phyloP scores from a whole-genome alignment of 1,140 invertebrate species.

The Hyles euphorbiae region DNA sequence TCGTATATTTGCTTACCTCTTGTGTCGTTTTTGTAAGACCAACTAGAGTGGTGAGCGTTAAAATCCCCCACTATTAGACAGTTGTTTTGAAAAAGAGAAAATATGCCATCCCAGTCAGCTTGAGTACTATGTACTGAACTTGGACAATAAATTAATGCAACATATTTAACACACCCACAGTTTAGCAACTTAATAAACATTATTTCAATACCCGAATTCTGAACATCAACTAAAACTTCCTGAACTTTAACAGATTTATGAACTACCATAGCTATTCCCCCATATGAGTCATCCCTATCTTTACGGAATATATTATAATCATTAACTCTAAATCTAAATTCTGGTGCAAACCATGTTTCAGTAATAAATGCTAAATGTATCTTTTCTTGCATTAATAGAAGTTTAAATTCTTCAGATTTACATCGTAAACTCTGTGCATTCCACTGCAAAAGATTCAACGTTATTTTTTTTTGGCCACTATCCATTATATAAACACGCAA shows the following conservation, averaged over 20 bases:
- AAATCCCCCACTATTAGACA: conserved; percentile 1
- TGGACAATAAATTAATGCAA: conserved; percentile 1
- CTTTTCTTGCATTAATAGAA: conserved; percentile 1
- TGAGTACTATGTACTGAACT: background rate
- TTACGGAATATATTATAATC: conserved; percentile 3
- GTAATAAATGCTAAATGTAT: conserved; percentile 1
- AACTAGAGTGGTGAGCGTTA: conserved; percentile 1
- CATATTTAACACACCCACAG: background rate
- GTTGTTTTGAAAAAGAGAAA: background rate
- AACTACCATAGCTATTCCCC: conserved; percentile 2
- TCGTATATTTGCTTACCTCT: too few relatives aligned
- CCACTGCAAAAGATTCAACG: conserved; percentile 1
- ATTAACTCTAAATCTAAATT: background rate
- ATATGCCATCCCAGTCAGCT: conserved; percentile 1
- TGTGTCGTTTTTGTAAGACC: too few relatives aligned
- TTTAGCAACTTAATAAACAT: conserved; percentile 1
- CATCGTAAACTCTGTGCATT: conserved; percentile 4
- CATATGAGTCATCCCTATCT: conserved; percentile 3
- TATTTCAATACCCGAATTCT: conserved; percentile 3
- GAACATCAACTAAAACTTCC: background rate
- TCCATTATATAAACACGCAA: background rate
- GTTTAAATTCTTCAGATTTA: background rate
- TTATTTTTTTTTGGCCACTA: background rate
- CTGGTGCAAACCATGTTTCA: background rate
- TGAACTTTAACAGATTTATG: conserved; percentile 7